Percentiles rank a stretch among this genome's conserved stretches.
phyloP scores from a whole-genome alignment of 2,888 invertebrate species.

The Lutraria lutraria region DNA sequence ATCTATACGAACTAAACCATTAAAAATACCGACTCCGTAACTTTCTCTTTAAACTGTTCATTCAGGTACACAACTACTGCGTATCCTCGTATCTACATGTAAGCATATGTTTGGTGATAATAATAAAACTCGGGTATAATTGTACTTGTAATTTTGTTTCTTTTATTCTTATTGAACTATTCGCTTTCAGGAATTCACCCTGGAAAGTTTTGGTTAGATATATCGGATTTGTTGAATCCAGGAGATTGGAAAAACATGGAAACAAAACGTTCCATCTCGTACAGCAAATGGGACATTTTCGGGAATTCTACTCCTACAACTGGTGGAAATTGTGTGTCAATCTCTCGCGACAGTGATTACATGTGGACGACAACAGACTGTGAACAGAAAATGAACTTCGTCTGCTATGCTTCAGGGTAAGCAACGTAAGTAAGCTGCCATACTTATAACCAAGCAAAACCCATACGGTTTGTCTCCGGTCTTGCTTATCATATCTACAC shows the following conservation, averaged over 20 bases:
- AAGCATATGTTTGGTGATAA: too few relatives aligned
- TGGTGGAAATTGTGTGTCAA: slow-evolving; percentile 39
- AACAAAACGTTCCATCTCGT: background rate
- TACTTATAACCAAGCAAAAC: too few relatives aligned
- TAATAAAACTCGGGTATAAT: too few relatives aligned
- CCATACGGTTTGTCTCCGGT: too few relatives aligned
- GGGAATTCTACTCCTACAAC: background rate
- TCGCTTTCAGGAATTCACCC: slow-evolving; percentile 6
- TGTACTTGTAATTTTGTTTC: too few relatives aligned
- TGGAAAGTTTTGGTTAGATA: slow-evolving; percentile 50
- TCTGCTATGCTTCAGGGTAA: slow-evolving; percentile 61
- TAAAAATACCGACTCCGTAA: too few relatives aligned
- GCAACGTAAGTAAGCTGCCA: slow-evolving; percentile 62
- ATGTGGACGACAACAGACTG: slow-evolving; percentile 42
- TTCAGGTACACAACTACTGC: too few relatives aligned
- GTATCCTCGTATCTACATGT: too few relatives aligned
- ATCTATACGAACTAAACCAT: too few relatives aligned
- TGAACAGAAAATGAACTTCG: slow-evolving; percentile 50
- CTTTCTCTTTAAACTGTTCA: too few relatives aligned
- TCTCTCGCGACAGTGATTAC: slow-evolving; percentile 34
- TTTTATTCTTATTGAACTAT: too few relatives aligned
- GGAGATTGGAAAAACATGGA: slow-evolving; percentile 41
- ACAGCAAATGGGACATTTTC: slow-evolving; percentile 1
- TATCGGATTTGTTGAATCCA: slow-evolving; percentile 48
- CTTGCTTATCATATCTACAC: too few relatives aligned